Evolutionary conservation across 1,140 invertebrate genomes (phyloP).

Genomic region (Drosophila prosaltans): DNA sequence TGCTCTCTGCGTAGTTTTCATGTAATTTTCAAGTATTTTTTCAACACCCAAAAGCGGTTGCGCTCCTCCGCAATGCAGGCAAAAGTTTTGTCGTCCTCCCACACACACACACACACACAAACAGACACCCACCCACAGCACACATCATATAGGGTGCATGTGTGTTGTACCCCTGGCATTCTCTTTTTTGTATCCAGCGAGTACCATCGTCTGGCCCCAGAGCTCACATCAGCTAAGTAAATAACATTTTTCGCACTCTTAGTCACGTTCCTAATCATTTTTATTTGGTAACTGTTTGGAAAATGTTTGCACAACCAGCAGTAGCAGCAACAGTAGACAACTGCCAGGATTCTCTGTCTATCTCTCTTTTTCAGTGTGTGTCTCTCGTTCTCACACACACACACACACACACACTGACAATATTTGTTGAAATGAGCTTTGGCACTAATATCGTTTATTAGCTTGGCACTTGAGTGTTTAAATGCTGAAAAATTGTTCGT

Average conservation of each 20-base stretch:
- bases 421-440: constrained; percentile 73
- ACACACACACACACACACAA: constrained; percentile 23
- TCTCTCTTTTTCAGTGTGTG: background rate
- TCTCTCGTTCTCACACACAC: background rate
- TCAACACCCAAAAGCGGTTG: constrained; percentile 37
- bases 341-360: constrained; percentile 6
- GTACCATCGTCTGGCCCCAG: constrained; percentile 48
- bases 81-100: constrained; percentile 49
- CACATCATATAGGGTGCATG: constrained; percentile 6
- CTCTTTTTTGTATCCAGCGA: background rate
- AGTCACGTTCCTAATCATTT: constrained; percentile 78
- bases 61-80: constrained; percentile 51
- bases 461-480: constrained; percentile 75
- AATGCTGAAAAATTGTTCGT: constrained; percentile 74
- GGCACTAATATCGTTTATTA: constrained; percentile 76
- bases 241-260: constrained; percentile 78
- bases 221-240: constrained; percentile 76
- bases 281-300: constrained; percentile 77
- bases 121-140: background rate
- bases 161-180: constrained; percentile 32
- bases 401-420: constrained; percentile 40
- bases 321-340: constrained; percentile 36
- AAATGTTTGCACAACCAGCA: constrained; percentile 68
- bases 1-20: constrained; percentile 63
- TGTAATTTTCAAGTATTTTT: constrained; percentile 69